Conservation (phyloP, 2,113 vertebrate genomes). For the Coreoperca whiteheadi region DNA sequence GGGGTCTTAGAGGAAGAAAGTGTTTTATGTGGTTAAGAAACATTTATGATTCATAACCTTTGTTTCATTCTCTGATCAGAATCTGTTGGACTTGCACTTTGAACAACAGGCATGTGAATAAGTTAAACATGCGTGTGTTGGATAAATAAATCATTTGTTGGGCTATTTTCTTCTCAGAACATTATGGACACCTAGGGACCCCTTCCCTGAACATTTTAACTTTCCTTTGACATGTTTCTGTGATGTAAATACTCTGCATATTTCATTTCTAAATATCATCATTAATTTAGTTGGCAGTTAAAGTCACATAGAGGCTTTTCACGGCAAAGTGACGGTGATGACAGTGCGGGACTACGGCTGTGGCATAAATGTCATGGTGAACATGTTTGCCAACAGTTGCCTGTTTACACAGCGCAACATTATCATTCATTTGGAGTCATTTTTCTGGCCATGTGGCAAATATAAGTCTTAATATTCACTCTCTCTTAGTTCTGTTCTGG, state of each 20-base stretch:
- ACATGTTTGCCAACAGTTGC: neutral
- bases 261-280: slow-evolving; percentile 52
- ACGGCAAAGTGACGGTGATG: slow-evolving; percentile 35
- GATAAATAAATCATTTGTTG: slow-evolving; percentile 59
- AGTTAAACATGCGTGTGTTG: slow-evolving; percentile 32
- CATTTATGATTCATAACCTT: slow-evolving; percentile 44
- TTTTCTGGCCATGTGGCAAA: neutral
- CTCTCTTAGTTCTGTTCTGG: neutral
- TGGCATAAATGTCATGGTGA: slow-evolving; percentile 6
- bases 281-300: slow-evolving; percentile 43
- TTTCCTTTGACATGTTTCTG: slow-evolving; percentile 16
- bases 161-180: slow-evolving; percentile 41
- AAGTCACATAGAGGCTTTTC: slow-evolving; percentile 11
- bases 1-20: slow-evolving; percentile 40
- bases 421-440: neutral
- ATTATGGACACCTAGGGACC: slow-evolving; percentile 25
- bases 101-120: slow-evolving; percentile 41
- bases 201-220: neutral
- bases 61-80: slow-evolving; percentile 21
- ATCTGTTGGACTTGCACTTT: slow-evolving; percentile 11
- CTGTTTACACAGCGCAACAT: neutral
- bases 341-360: slow-evolving; percentile 34
- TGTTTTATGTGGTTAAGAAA: slow-evolving; percentile 50
- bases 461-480: neutral
- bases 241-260: slow-evolving; percentile 50